Evolutionary conservation across 2,113 vertebrate genomes (phyloP).

Genomic region (Gymnarchus niloticus): DNA sequence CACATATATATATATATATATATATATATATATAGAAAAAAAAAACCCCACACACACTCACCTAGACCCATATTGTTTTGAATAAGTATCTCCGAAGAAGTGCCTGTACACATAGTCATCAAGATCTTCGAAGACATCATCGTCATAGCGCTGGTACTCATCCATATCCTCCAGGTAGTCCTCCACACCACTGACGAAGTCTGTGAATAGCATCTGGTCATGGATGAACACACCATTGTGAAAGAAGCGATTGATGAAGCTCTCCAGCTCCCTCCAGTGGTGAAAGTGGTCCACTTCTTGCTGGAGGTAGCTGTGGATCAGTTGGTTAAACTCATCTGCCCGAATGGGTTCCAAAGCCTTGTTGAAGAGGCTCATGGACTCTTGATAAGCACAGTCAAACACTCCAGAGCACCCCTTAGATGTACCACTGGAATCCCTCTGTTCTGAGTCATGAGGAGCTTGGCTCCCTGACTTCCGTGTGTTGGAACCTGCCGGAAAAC

Average conservation of each 20-base stretch:
- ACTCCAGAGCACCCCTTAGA: conserved; percentile 71
- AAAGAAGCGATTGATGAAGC: conserved; percentile 82
- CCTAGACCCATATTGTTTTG: conserved; percentile 71
- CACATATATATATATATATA: no score
- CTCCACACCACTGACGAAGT: conserved; percentile 86
- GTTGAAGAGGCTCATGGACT: conserved; percentile 77
- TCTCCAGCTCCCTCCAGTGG: conserved; percentile 87
- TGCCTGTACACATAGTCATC: conserved; percentile 83
- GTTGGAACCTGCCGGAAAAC: conserved; percentile 47
- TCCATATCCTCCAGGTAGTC: conserved; percentile 80
- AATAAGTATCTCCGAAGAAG: conserved; percentile 76
- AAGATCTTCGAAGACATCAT: conserved; percentile 74
- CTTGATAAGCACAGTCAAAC: conserved; percentile 79
- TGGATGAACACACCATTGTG: conserved; percentile 86
- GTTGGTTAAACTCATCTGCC: conserved; percentile 78
- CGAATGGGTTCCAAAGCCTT: conserved; percentile 73
- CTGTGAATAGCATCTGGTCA: conserved; percentile 88
- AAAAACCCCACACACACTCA: conserved; percentile 50
- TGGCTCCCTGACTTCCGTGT: conserved; percentile 50
- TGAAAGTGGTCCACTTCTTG: conserved; percentile 78
- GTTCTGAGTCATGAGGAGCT: conserved; percentile 39
- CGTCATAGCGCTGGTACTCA: conserved; percentile 68
- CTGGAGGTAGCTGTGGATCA: conserved; percentile 80
- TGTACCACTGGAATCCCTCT: conserved; percentile 33
- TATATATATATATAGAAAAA: background rate